Conservation (phyloP, 1,140 invertebrate genomes). For the Orchestia grillus region DNA sequence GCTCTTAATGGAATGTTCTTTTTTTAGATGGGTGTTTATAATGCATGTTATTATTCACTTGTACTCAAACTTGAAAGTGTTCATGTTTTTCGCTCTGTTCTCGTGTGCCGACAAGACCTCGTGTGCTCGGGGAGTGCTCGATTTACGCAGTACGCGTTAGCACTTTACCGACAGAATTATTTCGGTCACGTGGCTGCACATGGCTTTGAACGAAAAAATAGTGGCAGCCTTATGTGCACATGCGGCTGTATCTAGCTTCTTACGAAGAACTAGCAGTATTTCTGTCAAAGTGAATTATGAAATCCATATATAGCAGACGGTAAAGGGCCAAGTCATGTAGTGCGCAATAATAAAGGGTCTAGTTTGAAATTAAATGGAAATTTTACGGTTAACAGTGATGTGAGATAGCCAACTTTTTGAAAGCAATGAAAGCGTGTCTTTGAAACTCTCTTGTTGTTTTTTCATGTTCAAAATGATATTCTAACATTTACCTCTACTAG, state of each 20-base stretch:
- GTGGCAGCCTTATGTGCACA: too few relatives aligned
- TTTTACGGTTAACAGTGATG: background rate
- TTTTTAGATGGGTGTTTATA: background rate
- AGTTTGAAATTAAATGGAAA: background rate
- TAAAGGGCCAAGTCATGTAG: background rate
- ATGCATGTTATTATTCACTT: background rate
- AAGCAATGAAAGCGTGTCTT: background rate
- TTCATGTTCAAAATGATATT: background rate
- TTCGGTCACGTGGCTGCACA: too few relatives aligned
- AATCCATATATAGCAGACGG: too few relatives aligned
- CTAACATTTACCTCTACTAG: background rate
- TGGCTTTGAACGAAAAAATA: too few relatives aligned
- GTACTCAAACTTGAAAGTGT: background rate
- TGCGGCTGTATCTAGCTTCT: too few relatives aligned
- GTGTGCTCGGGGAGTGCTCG: background rate
- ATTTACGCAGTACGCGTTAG: background rate
- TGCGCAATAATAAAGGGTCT: background rate
- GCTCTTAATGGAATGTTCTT: background rate
- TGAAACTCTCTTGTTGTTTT: too few relatives aligned
- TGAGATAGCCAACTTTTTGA: background rate
- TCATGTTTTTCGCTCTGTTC: background rate
- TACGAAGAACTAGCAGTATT: too few relatives aligned
- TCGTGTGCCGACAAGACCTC: background rate
- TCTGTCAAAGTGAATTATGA: too few relatives aligned
- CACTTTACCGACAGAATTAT: too few relatives aligned